Evolutionary conservation across 1,140 invertebrate genomes (phyloP).

Genomic region (Prorops nasuta): DNA sequence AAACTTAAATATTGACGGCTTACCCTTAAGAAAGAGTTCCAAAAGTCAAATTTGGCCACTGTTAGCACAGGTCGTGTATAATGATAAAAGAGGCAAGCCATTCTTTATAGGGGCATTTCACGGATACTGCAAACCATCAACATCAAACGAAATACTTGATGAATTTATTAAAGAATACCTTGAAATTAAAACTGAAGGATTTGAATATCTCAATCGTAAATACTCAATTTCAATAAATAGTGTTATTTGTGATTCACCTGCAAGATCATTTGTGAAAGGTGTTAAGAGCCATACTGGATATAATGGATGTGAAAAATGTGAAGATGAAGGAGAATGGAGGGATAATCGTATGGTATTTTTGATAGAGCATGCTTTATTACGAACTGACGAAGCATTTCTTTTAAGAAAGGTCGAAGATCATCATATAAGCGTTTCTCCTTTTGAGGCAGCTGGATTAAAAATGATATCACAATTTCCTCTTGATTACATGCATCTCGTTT

Average conservation of each 20-base stretch:
- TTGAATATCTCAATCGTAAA: background rate
- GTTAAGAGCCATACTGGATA: slow-evolving; percentile 20
- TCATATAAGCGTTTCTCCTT: slow-evolving; percentile 6
- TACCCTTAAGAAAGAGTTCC: too few relatives aligned
- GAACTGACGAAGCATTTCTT: slow-evolving; percentile 16
- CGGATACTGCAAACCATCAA: background rate
- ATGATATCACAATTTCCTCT: slow-evolving; percentile 24
- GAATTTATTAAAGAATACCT: background rate
- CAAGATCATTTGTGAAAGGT: slow-evolving; percentile 13
- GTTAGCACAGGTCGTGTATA: background rate
- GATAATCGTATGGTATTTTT: slow-evolving; percentile 9
- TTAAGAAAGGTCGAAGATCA: slow-evolving; percentile 11
- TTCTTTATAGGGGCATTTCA: background rate
- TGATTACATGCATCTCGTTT: slow-evolving; percentile 30
- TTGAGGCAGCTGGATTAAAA: slow-evolving; percentile 16
- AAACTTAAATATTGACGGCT: background rate
- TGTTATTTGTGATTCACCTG: slow-evolving; percentile 19
- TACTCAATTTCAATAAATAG: background rate
- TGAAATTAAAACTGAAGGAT: background rate
- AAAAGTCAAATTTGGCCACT: background rate
- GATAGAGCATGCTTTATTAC: slow-evolving; percentile 6
- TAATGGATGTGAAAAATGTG: slow-evolving; percentile 18
- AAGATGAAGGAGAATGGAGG: slow-evolving; percentile 12
- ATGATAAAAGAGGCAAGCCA: background rate
- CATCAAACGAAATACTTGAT: background rate